These are phyloP conservation scores for Oceanites oceanicus DNA, from an alignment of 2,113 vertebrate genomes.

Conservation along the genomic window DNA sequence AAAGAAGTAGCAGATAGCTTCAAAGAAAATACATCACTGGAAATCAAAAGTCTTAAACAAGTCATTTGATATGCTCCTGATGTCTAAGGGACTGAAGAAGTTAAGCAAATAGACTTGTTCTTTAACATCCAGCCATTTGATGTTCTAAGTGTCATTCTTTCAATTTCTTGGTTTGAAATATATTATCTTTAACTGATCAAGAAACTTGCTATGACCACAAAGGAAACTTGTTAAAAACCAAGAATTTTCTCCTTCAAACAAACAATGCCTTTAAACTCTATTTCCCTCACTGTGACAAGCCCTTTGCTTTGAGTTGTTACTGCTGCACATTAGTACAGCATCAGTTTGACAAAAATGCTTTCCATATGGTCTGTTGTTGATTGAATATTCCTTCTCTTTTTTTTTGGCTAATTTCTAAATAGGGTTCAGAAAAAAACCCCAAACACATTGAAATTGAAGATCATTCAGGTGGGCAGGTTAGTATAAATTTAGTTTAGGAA, in stretches of 20 bases:
- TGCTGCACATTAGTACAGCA: background rate
- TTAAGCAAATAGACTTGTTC: background rate
- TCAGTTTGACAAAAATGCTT: background rate
- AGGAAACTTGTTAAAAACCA: background rate
- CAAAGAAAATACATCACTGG: background rate
- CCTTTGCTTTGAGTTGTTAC: background rate
- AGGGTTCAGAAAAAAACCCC: accelerated
- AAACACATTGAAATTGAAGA: background rate
- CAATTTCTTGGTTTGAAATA: background rate
- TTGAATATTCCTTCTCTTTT: background rate
- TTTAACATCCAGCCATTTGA: background rate
- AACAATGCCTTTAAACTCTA: background rate
- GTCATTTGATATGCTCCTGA: background rate
- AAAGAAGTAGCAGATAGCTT: background rate
- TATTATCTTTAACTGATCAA: background rate
- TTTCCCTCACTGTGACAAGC: background rate
- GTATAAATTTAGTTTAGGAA: background rate
- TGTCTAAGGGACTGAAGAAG: background rate
- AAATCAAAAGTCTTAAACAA: background rate
- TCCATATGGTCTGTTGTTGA: background rate
- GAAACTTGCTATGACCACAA: background rate
- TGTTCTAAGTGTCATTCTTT: background rate
- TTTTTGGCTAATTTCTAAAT: background rate
- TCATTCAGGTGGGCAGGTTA: background rate
- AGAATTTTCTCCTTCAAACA: background rate